Base-by-base conservation (phyloP, 2,888 invertebrate genomes). In the Abrostola triplasia region DNA sequence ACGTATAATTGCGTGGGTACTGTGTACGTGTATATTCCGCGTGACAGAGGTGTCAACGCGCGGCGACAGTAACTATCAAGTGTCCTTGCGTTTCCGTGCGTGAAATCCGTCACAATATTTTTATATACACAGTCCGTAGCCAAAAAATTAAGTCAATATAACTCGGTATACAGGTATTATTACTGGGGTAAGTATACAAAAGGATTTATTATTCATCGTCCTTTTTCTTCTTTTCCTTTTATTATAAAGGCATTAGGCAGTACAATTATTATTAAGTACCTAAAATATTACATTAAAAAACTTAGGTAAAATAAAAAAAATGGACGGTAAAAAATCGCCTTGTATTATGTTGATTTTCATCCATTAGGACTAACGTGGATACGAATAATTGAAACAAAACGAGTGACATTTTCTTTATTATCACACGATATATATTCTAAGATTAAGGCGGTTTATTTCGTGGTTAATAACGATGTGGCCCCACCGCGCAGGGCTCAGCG, bases 301-400 rank as follows among this genome's bases (percentile, higher is more conserved):
- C n/a, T n/a, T n/a, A n/a, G n/a, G n/a, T n/a, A n/a, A n/a, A n/a
- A n/a, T n/a, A 24, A 24, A 24, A 24, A 24, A 24, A 24, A 2
- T 24, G 24, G 24, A 2, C 24, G 1, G 24, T 24, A 4, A 24
- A 24, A 24, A 4, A 24, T 2, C 24, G 4, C 24, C 24, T 24
- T 24, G 24, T 24, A 24, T 24, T 24, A 24, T 24, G 24, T 24
- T 24, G 74, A 79, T 84, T 83, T 84, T 78, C 80, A 82, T 85
- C 81, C 80, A 83, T 87, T 82, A 71, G 59, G 63, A 66, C 71
- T 77, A 82, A 81, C 70, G 81, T 79, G 77, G 76, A 74, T 79
- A 73, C 72, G 77, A 82, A 83, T 88, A 88, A 90, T 89, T 88
- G 88, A 88, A 86, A 88, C 84, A 86, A 85, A 89, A 84, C 83